These are phyloP conservation scores for Globodera rostochiensis DNA, from an alignment of 1,140 invertebrate genomes.

Conservation along the genomic window DNA sequence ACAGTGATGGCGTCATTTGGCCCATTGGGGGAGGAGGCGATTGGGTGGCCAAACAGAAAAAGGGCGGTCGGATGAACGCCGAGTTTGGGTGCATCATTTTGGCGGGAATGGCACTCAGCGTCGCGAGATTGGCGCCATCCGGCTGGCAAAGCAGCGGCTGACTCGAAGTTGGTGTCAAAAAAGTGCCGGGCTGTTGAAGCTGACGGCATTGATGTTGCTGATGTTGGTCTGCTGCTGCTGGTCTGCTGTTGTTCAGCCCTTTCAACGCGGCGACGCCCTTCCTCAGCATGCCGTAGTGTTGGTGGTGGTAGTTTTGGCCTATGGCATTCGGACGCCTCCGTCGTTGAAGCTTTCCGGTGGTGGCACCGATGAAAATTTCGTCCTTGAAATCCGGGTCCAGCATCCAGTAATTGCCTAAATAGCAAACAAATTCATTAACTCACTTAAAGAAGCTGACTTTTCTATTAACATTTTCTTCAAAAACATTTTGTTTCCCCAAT, in stretches of 20 bases:
- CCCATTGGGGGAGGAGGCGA: not conserved
- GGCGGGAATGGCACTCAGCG: not conserved
- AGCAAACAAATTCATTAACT: not conserved
- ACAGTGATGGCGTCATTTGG: not conserved
- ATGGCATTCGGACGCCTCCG: conserved; percentile 8
- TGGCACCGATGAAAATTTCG: conserved; percentile 50
- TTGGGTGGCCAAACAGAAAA: not conserved
- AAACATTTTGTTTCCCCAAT: not conserved
- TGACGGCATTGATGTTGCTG: not conserved
- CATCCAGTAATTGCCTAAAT: conserved; percentile 51
- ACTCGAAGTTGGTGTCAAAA: not conserved
- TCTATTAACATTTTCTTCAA: not conserved
- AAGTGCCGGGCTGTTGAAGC: not conserved
- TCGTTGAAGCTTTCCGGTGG: conserved; percentile 43
- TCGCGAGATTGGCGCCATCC: not conserved
- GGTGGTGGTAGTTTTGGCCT: not conserved
- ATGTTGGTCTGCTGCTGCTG: not conserved
- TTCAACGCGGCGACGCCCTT: not conserved
- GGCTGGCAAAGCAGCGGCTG: not conserved
- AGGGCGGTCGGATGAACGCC: not conserved
- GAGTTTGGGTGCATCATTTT: not conserved
- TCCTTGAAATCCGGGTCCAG: conserved; percentile 39
- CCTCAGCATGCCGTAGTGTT: not conserved
- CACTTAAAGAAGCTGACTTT: not conserved
- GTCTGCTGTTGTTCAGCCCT: not conserved